Conservation (phyloP, 1,140 invertebrate species). For the Globodera ellingtonae region DNA sequence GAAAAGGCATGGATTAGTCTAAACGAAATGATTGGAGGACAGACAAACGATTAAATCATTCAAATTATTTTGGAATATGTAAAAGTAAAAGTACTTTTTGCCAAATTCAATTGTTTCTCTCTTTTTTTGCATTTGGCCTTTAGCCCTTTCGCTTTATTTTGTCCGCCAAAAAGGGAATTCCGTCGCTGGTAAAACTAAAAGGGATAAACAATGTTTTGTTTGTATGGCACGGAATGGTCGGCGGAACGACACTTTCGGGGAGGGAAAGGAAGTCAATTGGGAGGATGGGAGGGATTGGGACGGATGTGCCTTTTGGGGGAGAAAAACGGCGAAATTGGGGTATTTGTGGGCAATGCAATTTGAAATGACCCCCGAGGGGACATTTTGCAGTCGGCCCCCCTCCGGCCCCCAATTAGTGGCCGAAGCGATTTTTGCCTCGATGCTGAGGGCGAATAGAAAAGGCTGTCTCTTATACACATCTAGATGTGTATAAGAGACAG, state of each 20-base stretch:
- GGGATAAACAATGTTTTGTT: neutral
- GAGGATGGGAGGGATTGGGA: neutral
- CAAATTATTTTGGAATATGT: no score
- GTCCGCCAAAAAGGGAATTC: neutral
- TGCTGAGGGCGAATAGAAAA: no score
- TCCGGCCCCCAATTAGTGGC: neutral
- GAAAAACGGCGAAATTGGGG: neutral
- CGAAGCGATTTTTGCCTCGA: neutral
- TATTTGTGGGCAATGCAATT: neutral
- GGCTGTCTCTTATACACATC: no score
- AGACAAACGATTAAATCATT: no score
- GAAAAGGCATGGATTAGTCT: no score
- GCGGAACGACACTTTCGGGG: neutral
- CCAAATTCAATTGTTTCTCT: neutral
- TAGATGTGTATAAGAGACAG: no score
- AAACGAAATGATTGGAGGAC: no score
- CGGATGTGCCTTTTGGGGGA: neutral
- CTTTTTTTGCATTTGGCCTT: neutral
- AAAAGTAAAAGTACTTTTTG: no score
- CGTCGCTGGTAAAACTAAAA: neutral
- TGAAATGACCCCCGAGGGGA: slow-evolving; percentile 1
- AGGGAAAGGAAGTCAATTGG: neutral
- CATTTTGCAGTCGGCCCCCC: neutral
- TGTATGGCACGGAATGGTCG: neutral
- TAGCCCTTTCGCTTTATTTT: neutral